Conservation (phyloP, 2,797 vertebrate genomes). For the Aphelocoma californica region DNA sequence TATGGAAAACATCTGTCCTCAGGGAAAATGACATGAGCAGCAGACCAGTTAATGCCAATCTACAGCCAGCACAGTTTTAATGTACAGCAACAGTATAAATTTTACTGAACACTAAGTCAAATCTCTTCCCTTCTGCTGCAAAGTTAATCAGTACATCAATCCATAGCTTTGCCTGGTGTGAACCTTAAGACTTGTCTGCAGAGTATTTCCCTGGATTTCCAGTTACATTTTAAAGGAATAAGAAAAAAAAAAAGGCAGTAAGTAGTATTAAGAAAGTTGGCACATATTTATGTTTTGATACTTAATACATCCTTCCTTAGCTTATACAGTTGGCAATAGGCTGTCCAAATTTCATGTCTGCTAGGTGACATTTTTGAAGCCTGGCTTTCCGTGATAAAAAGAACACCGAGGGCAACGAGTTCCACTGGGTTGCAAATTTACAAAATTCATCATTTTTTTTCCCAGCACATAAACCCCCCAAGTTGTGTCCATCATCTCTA, state of each 20-base stretch:
- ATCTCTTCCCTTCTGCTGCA: not conserved
- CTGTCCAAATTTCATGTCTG: not conserved
- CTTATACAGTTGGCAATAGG: not conserved
- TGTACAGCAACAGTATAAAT: not conserved
- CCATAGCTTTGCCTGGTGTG: not conserved
- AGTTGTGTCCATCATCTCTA: not conserved
- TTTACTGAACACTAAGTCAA: not conserved
- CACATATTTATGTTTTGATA: not conserved
- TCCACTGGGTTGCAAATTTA: not conserved
- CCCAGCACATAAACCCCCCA: not conserved
- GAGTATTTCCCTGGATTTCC: not conserved
- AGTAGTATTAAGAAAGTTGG: not conserved
- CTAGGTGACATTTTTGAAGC: not conserved
- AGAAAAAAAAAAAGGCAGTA: not conserved
- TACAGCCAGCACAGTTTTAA: not conserved
- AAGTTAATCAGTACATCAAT: not conserved
- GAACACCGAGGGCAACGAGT: not conserved
- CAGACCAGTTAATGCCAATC: not conserved
- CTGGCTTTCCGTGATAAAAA: not conserved
- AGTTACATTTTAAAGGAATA: not conserved
- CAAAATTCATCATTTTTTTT: not conserved
- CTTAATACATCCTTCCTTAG: not conserved
- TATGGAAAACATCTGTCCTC: not conserved
- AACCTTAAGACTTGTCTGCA: not conserved
- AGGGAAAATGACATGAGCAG: not conserved